Percentiles rank a stretch among this genome's conserved stretches.
Evolutionary conservation across 1,140 invertebrate genomes (phyloP).

Genomic region (Musca vetustissima): DNA sequence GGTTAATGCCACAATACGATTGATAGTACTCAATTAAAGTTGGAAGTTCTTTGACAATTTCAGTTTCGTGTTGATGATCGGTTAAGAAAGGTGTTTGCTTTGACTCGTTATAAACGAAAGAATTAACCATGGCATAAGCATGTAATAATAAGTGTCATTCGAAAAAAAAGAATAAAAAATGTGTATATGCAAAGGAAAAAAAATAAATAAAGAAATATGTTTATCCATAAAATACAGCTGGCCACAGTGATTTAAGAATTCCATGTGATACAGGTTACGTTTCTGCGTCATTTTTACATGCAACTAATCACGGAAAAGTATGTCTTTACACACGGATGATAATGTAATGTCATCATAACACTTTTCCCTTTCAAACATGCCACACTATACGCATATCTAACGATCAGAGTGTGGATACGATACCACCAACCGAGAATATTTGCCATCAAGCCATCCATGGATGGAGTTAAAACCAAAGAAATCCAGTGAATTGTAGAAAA

Average conservation of each 20-base stretch:
- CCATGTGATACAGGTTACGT: no score
- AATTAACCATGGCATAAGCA: no score
- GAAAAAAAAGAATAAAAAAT: no score
- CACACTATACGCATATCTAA: conserved; percentile 1
- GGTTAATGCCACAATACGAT: neutral
- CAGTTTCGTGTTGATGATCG: conserved; percentile 16
- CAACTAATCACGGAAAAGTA: no score
- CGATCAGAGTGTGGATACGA: conserved; percentile 15
- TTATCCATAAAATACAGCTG: neutral
- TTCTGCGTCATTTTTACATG: no score
- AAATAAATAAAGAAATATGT: neutral
- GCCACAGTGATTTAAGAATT: no score
- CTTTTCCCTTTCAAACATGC: conserved; percentile 18
- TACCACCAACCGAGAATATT: conserved; percentile 8
- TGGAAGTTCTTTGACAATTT: conserved; percentile 15
- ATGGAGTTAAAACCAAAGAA: no score
- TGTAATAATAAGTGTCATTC: no score
- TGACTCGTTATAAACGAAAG: no score
- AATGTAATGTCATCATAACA: conserved; percentile 5
- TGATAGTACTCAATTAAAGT: conserved; percentile 18
- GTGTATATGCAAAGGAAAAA: neutral
- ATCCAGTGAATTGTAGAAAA: neutral
- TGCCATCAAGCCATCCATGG: no score
- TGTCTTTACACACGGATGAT: no score
- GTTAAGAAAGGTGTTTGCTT: conserved; percentile 16